These are phyloP conservation scores for Excalfactoria chinensis DNA, from an alignment of 2,113 vertebrate genomes.

Conservation along the genomic window DNA sequence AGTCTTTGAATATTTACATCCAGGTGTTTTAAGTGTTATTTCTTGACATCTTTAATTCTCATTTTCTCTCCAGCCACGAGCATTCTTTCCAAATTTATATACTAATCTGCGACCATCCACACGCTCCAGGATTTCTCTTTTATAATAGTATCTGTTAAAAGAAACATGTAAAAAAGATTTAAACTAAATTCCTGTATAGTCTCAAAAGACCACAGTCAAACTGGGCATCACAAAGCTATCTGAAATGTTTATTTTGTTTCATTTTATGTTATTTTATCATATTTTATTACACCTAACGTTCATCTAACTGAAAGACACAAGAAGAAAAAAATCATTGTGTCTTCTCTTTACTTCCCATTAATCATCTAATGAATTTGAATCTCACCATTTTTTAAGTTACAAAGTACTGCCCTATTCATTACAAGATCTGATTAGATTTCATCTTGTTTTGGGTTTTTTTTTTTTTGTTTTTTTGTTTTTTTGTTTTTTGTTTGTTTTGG, in stretches of 20 bases:
- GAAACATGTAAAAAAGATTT: neutral
- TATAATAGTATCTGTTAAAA: slow-evolving; percentile 96
- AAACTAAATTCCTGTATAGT: neutral
- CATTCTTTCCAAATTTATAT: slow-evolving; percentile 98
- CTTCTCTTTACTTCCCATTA: neutral
- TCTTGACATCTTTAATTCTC: slow-evolving; percentile 83
- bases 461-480: neutral
- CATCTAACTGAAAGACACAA: neutral
- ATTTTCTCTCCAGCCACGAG: slow-evolving; percentile 93
- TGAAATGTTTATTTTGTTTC: neutral
- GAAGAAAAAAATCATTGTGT: neutral
- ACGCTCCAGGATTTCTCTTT: slow-evolving; percentile 95
- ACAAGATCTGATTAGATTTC: neutral
- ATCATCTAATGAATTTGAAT: neutral
- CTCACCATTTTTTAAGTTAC: neutral
- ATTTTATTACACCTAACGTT: neutral
- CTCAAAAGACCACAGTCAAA: neutral
- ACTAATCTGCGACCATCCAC: slow-evolving; percentile 96
- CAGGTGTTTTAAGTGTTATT: slow-evolving; percentile 35
- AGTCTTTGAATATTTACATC: slow-evolving; percentile 81
- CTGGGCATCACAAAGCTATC: neutral
- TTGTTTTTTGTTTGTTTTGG: neutral
- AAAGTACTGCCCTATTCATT: neutral
- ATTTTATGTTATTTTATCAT: neutral
- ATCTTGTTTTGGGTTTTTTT: accelerated